Evolutionary conservation across 2,888 invertebrate species (phyloP), one percentile per base, ranked within the genome.

Genomic region (Serrognathus titanus): DNA sequence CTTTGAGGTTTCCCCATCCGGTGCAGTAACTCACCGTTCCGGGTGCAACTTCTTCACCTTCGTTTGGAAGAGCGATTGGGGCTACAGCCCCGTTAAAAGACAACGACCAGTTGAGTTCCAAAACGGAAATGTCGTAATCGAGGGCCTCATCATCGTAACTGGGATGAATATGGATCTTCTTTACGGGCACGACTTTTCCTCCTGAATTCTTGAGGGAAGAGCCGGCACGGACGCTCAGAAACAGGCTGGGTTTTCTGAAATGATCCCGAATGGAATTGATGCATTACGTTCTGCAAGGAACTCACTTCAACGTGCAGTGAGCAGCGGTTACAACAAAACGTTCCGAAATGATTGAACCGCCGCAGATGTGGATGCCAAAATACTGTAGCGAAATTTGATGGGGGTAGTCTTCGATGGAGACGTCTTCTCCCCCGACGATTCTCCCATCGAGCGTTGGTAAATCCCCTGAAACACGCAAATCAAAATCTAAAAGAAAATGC

Each of bases 121-220:
- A 55, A 10, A 77, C 58, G 31, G 71, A 69, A 10, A 72, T 66
- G 38, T 76, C 76, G 52, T 71, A 75, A 57, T 74, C 71, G 35
- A 66, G 61, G 9, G 59, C 60, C 2, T 39, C 20, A 0, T n/a
- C 24, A 46, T 68, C 49, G 63, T 67, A 77, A 0, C 55, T 7
- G 0, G 70, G 63, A 47, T 72, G 74, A 36, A 52, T 50, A 35
- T 70, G 49, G 12, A 69, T 51, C 3, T 24, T 41, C 4, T 20
- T 24, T 5, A 69, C 58, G n/a, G 37, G 12, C 12, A 61, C 49
- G 12, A 53, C 48, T 48, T 50, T 45, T 37, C 63, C 64, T n/a
- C 63, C 64, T 12, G 48, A 39, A 36, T 50, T 49, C 10, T 36
- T 45, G 37, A 43, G 20, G 11, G 60, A 53, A 8, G 60, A 55